phyloP scores from a whole-genome alignment of 2,797 vertebrate species.

The Pteronotus mesoamericanus region DNA sequence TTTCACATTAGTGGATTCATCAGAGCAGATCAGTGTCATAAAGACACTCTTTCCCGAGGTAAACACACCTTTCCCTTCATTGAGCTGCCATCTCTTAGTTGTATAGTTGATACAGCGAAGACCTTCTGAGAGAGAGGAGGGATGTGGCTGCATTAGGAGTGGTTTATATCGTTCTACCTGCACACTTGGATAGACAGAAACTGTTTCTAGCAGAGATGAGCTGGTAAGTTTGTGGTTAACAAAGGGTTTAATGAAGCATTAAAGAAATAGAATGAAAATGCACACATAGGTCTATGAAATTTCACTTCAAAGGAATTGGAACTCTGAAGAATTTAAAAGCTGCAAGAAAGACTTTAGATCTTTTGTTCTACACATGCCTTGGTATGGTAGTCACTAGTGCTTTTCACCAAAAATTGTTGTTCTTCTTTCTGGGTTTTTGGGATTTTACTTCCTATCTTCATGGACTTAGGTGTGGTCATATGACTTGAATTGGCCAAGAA shows the following conservation, averaged over 20 bases:
- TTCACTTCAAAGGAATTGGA: neutral
- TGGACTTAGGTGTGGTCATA: neutral
- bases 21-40: constrained; percentile 84
- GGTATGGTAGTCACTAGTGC: neutral
- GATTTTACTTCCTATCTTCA: neutral
- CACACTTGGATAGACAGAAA: constrained; percentile 51
- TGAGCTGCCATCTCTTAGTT: constrained; percentile 75
- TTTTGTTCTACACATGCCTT: neutral
- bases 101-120: constrained; percentile 57
- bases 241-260: neutral
- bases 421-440: neutral
- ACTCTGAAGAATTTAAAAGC: neutral
- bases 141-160: constrained; percentile 3
- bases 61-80: constrained; percentile 81
- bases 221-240: neutral
- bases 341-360: neutral
- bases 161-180: constrained; percentile 40
- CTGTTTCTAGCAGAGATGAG: neutral
- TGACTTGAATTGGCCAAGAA: neutral
- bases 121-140: constrained; percentile 50
- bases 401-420: neutral
- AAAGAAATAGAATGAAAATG: constrained; percentile 35
- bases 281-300: constrained; percentile 34
- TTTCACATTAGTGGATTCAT: constrained; percentile 85
- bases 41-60: constrained; percentile 80